phyloP scores from a whole-genome alignment of 2,113 vertebrate species.

The Capreolus pygargus region DNA sequence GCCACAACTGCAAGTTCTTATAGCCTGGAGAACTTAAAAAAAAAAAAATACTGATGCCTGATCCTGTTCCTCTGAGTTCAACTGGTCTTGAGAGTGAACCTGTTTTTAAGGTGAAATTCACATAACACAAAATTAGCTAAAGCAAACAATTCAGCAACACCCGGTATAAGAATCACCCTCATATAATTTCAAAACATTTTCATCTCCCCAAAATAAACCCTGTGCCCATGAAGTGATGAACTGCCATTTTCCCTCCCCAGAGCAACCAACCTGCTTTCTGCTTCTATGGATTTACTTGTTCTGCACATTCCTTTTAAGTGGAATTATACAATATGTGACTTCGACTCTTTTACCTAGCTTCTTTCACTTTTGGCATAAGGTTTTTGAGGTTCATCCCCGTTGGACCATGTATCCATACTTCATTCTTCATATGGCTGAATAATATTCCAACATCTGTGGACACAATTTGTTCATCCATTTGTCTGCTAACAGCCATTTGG shows the following conservation, averaged over 20 bases:
- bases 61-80: neutral
- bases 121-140: neutral
- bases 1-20: neutral
- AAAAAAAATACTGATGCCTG: neutral
- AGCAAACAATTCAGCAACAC: neutral
- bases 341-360: too few relatives aligned
- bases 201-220: neutral
- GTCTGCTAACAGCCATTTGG: neutral
- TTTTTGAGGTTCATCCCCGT: neutral
- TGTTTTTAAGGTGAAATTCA: neutral
- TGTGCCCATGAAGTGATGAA: neutral
- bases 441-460: accelerated
- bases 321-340: too few relatives aligned
- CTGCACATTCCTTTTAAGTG: accelerated
- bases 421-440: neutral
- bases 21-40: neutral
- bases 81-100: neutral
- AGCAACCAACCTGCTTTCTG: neutral
- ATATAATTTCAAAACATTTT: neutral
- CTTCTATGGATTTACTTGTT: neutral
- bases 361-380: neutral
- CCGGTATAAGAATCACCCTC: neutral
- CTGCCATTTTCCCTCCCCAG: neutral
- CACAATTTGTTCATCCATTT: too few relatives aligned
- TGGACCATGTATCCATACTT: too few relatives aligned